Evolutionary conservation across 2,888 invertebrate species (phyloP), one percentile per base, ranked within the genome.

Genomic region (Eremobia ochroleuca): DNA sequence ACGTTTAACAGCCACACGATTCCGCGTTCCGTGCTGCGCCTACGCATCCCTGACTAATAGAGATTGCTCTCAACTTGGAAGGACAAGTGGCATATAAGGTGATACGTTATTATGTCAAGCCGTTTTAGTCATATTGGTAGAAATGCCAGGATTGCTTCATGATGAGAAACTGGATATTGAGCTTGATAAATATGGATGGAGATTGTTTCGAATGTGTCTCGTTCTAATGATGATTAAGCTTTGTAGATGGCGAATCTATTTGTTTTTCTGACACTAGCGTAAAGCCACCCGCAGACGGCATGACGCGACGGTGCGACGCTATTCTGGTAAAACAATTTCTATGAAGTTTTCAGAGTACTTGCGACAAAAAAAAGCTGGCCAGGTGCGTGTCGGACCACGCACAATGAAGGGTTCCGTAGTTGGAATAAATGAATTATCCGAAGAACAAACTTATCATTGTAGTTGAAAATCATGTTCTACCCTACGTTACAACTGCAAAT

Each of bases 11-110:
- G 25, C 46, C 61, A 34, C 69, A 62, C 69, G 31, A 88, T 88
- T 87, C 87, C 87, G 85, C 78, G 82, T 88, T 85, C 87, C 70
- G 69, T 71, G 37, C 43, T 37, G 64, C 87, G 75, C 88, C 88
- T 77, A 88, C 87, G 62, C 88, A 75, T 76, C 62, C 40, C 76
- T 85, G 87, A 88, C 87, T 87, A 88, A 88, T 77, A 81, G 71
- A 66, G 83, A 76, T 83, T 83, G 67, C 58, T 58, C 76, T 77
- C n/a, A 77, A 87, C 52, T 82, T 88, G 88, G 88, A 85, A 88
- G 85, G 88, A 88, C 88, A 77, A 74, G 78, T 79, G 11, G 81
- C 68, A 8, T 81, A 82, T 81, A 69, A 67, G 88, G 88, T 1
- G 11, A 55, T 55, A 75, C 61, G 72, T 77, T 81, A 84, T 88